These are phyloP conservation scores for Phoebastria nigripes DNA, from an alignment of 2,797 vertebrate genomes.

Conservation along the genomic window DNA sequence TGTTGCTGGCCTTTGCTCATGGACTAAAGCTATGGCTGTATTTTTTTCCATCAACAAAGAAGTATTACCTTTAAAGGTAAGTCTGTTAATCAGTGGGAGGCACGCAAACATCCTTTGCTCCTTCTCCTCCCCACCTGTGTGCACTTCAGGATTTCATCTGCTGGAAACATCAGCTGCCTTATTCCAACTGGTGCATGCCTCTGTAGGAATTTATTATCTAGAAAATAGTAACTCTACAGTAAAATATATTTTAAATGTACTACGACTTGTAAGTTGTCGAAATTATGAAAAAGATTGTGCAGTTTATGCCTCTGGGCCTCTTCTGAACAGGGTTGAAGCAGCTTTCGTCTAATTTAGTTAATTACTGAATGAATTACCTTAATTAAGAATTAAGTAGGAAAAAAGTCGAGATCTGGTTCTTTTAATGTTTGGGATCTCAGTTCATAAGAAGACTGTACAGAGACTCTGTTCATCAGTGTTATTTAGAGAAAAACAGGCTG, in stretches of 20 bases:
- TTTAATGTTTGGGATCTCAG: background rate
- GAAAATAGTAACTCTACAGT: background rate
- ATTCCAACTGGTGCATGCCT: background rate
- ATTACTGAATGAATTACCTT: background rate
- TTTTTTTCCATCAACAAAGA: constrained; percentile 98
- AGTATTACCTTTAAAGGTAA: constrained; percentile 94
- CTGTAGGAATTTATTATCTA: background rate
- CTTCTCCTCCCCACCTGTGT: background rate
- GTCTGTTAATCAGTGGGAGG: background rate
- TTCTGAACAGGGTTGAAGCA: background rate
- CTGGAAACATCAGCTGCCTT: background rate
- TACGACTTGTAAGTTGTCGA: background rate
- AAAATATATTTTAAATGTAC: background rate
- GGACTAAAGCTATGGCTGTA: constrained; percentile 95
- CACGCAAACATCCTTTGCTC: background rate
- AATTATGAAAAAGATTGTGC: background rate
- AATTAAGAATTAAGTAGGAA: background rate
- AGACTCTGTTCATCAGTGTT: background rate
- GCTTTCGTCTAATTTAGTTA: background rate
- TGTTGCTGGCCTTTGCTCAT: constrained; percentile 93
- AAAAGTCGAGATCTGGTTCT: background rate
- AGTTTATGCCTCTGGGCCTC: background rate
- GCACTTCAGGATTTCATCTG: background rate
- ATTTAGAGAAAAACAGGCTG: background rate
- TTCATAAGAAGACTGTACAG: background rate